These are phyloP conservation scores for Tetragonula carbonaria DNA, from an alignment of 2,888 invertebrate species.

Conservation along the genomic window DNA sequence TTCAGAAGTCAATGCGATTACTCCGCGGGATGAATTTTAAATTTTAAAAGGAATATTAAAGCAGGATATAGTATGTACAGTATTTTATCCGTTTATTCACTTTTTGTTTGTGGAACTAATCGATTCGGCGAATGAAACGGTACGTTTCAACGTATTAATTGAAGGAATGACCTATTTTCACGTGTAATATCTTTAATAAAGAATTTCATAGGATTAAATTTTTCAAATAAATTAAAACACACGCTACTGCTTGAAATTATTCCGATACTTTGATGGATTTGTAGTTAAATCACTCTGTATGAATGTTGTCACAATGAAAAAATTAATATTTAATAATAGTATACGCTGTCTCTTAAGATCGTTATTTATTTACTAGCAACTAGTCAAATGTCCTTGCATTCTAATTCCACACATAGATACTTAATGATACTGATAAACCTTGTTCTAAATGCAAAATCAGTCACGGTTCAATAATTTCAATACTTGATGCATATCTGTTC, in stretches of 20 bases:
- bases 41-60: no score
- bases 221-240: not conserved
- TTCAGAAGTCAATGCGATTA: no score
- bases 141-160: no score
- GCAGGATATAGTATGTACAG: no score
- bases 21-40: no score
- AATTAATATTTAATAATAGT: not conserved
- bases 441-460: not conserved
- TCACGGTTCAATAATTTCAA: not conserved
- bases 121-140: no score
- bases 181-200: not conserved
- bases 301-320: not conserved
- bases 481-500: not conserved
- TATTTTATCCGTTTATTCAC: no score
- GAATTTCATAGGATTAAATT: not conserved
- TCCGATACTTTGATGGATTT: not conserved
- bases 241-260: no score
- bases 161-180: no score
- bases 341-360: not conserved
- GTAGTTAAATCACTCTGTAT: not conserved
- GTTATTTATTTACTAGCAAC: not conserved
- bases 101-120: no score
- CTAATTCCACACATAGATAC: not conserved
- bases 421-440: not conserved
- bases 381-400: not conserved